Percentiles rank a stretch among this genome's conserved stretches.
These are phyloP conservation scores for Anthopleura xanthogrammica DNA, from an alignment of 92 coral and sea anemone species.

Conservation along the genomic window DNA sequence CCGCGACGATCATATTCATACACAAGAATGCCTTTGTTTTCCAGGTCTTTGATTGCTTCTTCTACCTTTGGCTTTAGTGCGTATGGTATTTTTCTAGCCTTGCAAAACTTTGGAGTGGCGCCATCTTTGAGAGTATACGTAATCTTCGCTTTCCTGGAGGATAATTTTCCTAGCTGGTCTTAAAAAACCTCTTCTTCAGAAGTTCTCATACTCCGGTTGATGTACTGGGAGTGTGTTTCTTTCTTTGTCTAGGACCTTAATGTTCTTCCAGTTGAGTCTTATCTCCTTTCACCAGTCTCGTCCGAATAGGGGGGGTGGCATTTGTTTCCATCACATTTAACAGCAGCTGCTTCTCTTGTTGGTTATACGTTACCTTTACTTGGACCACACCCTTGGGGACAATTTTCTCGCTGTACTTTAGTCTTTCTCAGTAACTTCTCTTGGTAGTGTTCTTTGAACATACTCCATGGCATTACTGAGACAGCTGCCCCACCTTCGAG, in stretches of 20 bases:
- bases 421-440: too few relatives aligned
- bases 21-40: constrained; percentile 36
- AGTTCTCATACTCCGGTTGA: not conserved
- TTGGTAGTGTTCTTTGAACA: too few relatives aligned
- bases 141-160: not conserved
- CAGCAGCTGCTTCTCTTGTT: constrained; percentile 1
- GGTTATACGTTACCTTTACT: too few relatives aligned
- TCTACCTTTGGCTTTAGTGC: not conserved
- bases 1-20: too few relatives aligned
- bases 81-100: not conserved
- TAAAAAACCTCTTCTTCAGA: not conserved
- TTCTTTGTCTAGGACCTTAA: not conserved
- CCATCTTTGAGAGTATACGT: not conserved
- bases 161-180: not conserved
- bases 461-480: not conserved
- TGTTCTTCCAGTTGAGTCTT: not conserved
- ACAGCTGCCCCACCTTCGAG: not conserved
- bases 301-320: not conserved
- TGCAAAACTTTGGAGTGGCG: not conserved
- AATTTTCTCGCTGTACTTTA: too few relatives aligned
- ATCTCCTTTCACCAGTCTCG: not conserved
- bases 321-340: not conserved
- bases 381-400: too few relatives aligned
- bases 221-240: not conserved
- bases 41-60: constrained; percentile 4